Conservation (phyloP, 2,797 vertebrate species). For the Mus caroli region DNA sequence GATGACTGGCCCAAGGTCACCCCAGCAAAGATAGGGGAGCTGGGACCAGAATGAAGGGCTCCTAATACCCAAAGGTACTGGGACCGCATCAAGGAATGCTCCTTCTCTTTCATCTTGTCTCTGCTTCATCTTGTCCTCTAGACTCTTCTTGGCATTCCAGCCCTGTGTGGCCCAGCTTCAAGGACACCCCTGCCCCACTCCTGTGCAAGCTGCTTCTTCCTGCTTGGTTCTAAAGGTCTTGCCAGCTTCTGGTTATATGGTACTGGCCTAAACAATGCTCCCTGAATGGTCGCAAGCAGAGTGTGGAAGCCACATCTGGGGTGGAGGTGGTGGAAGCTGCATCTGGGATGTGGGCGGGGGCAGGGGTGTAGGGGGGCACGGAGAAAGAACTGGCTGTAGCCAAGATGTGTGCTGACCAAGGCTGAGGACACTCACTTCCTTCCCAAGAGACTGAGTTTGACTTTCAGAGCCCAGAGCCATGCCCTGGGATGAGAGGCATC, state of each 20-base stretch:
- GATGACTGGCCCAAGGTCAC: background rate
- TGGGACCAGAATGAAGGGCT: background rate
- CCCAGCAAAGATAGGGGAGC: background rate
- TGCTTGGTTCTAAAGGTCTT: background rate
- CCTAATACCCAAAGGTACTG: background rate
- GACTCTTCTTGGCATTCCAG: background rate
- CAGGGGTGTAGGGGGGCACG: background rate
- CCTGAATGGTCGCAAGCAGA: background rate
- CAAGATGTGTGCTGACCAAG: accelerated
- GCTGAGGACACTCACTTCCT: background rate
- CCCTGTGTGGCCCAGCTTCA: background rate
- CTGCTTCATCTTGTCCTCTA: background rate
- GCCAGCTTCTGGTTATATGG: background rate
- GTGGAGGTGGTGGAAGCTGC: no score
- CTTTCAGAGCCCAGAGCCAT: background rate
- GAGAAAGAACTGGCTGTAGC: background rate
- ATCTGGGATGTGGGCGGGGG: background rate
- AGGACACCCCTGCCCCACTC: background rate
- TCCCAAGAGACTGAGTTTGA: background rate
- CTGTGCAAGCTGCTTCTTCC: accelerated
- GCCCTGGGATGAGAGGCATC: background rate
- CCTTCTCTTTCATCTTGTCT: no score
- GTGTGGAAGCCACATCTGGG: background rate
- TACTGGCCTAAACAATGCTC: background rate
- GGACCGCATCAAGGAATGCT: background rate